A percentile compares a stretch with the other conserved stretches of the same genome.
Evolutionary conservation across 2,113 vertebrate species (phyloP).

Genomic region (Chaenocephalus aceratus): DNA sequence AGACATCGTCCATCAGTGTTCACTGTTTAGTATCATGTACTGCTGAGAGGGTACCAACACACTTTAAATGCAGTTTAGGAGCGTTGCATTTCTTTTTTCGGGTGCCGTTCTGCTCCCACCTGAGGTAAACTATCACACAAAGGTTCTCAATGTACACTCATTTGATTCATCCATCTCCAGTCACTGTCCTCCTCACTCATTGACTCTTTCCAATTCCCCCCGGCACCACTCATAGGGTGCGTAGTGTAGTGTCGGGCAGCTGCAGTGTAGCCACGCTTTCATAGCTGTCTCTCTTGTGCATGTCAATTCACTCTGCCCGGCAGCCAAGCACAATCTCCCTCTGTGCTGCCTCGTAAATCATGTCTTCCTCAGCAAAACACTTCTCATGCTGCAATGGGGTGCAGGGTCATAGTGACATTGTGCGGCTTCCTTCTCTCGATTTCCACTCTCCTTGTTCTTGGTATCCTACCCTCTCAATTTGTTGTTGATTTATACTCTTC

Average conservation of each 20-base stretch:
- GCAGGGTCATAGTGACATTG: slow-evolving; percentile 29
- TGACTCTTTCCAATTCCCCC: slow-evolving; percentile 51
- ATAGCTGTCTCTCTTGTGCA: slow-evolving; percentile 75
- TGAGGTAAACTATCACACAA: slow-evolving; percentile 25
- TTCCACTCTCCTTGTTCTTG: slow-evolving; percentile 4
- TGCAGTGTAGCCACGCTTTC: slow-evolving; percentile 73
- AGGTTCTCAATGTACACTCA: slow-evolving; percentile 49
- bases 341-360: slow-evolving; percentile 81
- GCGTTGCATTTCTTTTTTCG: slow-evolving; percentile 17
- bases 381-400: slow-evolving; percentile 39
- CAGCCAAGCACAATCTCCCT: slow-evolving; percentile 77
- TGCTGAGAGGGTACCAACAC: slow-evolving; percentile 20
- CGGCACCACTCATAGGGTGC: slow-evolving; percentile 43
- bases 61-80: slow-evolving; percentile 19
- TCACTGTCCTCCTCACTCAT: slow-evolving; percentile 61
- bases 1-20: slow-evolving; percentile 22
- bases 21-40: slow-evolving; percentile 45
- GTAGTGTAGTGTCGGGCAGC: slow-evolving; percentile 73
- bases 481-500: slow-evolving; percentile 7
- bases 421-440: slow-evolving; percentile 23
- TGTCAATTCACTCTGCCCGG: slow-evolving; percentile 78
- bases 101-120: slow-evolving; percentile 7
- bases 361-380: slow-evolving; percentile 58
- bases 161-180: slow-evolving; percentile 57
- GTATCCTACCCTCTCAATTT: background rate